A percentile compares a stretch with the other conserved stretches of the same genome.
phyloP scores from a whole-genome alignment of 2,888 invertebrate species.

The Nemurella pictetii region DNA sequence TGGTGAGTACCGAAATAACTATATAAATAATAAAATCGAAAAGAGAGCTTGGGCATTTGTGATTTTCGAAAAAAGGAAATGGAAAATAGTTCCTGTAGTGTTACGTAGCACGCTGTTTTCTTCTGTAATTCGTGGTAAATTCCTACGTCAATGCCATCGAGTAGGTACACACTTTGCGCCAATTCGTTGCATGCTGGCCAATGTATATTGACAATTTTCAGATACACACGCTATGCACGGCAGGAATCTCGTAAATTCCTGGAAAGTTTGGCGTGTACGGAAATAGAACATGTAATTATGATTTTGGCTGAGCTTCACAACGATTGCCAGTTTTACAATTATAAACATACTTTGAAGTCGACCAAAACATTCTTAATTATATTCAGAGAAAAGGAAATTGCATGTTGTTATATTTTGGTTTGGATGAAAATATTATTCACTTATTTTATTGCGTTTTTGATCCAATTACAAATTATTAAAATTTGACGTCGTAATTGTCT shows the following conservation, averaged over 20 bases:
- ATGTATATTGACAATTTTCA: too few species aligned
- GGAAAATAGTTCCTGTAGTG: too few species aligned
- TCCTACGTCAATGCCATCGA: too few species aligned
- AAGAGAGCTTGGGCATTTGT: too few species aligned
- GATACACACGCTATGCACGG: too few species aligned
- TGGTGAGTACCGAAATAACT: conserved; percentile 30
- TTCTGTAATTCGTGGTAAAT: too few species aligned
- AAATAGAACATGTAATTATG: conserved; percentile 27
- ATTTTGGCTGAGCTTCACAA: conserved; percentile 8
- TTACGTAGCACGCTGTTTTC: too few species aligned
- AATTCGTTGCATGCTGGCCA: too few species aligned
- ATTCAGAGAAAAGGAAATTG: background rate
- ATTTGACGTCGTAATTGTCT: background rate
- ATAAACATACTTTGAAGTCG: background rate
- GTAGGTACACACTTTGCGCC: too few species aligned
- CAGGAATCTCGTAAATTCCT: background rate
- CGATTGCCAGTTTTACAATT: background rate
- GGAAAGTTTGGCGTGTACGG: background rate
- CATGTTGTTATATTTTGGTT: background rate
- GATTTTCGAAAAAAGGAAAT: too few species aligned
- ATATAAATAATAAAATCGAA: too few species aligned
- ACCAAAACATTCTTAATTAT: background rate
- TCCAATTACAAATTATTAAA: background rate
- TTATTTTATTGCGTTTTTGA: background rate
- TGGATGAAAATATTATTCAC: background rate